Conservation (phyloP, 53 echinoderm and acorn worm species). For the Temnopleurus reevesii region DNA sequence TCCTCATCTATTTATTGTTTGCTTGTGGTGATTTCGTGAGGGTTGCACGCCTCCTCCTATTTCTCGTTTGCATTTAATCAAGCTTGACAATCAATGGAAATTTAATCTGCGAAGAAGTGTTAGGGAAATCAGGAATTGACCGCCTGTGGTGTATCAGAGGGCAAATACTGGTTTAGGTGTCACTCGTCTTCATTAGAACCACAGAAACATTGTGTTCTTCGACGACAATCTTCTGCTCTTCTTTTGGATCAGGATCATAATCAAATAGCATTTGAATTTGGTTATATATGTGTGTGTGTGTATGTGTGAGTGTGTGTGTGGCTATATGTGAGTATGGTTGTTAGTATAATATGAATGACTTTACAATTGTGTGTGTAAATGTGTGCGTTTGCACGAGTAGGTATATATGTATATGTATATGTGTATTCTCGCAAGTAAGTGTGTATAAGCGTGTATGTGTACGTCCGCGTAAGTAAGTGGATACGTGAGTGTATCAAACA, state of each 20-base stretch:
- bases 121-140: neutral
- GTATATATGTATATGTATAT: neutral
- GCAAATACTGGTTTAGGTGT: neutral
- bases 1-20: no score
- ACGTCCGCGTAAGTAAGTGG: neutral
- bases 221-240: no score
- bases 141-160: neutral
- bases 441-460: neutral
- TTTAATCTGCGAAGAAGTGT: neutral
- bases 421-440: neutral
- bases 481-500: neutral
- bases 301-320: neutral
- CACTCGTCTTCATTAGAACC: no score
- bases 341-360: no score
- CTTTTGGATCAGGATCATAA: no score
- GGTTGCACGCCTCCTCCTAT: neutral
- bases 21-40: neutral
- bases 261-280: no score
- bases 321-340: neutral
- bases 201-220: no score
- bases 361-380: no score
- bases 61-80: constrained; percentile 13
- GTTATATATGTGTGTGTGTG: neutral
- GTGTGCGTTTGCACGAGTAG: no score
- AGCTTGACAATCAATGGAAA: neutral